phyloP scores from a whole-genome alignment of 2,113 vertebrate species.

The Gymnocephalus cernua region DNA sequence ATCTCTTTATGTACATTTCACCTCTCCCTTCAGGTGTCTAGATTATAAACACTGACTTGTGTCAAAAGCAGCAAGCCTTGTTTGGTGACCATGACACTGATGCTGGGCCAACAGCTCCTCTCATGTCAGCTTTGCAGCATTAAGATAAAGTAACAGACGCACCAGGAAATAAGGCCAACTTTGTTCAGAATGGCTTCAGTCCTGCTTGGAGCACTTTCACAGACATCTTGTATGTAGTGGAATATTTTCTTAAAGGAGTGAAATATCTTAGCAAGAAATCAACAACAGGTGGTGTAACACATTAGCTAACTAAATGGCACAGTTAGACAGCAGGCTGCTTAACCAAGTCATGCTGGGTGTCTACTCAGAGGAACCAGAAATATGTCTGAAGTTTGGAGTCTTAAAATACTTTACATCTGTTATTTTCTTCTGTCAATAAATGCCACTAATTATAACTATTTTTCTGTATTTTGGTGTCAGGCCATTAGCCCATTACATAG shows the following conservation, averaged over 20 bases:
- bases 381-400: background rate
- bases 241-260: background rate
- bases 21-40: slow-evolving; percentile 25
- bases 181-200: background rate
- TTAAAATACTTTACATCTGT: background rate
- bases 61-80: slow-evolving; percentile 4
- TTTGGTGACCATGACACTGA: background rate
- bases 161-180: background rate
- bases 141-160: background rate
- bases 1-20: background rate
- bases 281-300: background rate
- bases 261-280: background rate
- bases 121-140: background rate
- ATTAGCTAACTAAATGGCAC: background rate
- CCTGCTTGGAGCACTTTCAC: background rate
- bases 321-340: background rate
- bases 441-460: background rate
- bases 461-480: background rate
- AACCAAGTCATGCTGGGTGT: background rate
- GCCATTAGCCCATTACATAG: background rate
- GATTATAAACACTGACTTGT: slow-evolving; percentile 20
- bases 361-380: background rate
- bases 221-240: background rate
- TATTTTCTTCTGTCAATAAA: background rate
- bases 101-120: background rate